phyloP scores from a whole-genome alignment of 2,797 vertebrate species.

The Botia almorhae region DNA sequence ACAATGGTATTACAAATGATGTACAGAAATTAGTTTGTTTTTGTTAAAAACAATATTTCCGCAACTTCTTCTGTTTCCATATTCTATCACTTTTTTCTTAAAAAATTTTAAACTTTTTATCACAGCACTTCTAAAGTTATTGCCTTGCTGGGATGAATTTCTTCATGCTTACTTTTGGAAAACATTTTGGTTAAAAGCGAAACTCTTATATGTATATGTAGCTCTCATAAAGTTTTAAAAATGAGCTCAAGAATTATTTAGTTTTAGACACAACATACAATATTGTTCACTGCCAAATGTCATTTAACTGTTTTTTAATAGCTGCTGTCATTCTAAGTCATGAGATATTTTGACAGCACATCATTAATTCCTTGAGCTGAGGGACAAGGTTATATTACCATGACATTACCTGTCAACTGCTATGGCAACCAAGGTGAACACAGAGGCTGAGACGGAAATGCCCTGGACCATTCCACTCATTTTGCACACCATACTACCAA shows the following conservation, averaged over 20 bases:
- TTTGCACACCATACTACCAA: slow-evolving; percentile 83
- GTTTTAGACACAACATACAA: too few species aligned
- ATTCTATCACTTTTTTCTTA: too few species aligned
- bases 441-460: slow-evolving; percentile 90
- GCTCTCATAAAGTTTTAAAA: too few species aligned
- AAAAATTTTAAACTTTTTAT: too few species aligned
- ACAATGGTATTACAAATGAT: not conserved
- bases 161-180: too few species aligned
- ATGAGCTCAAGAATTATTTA: too few species aligned
- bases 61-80: too few species aligned
- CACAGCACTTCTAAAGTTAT: too few species aligned
- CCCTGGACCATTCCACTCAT: slow-evolving; percentile 92
- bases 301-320: not conserved
- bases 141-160: too few species aligned
- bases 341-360: not conserved
- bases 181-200: too few species aligned
- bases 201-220: too few species aligned
- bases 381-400: not conserved
- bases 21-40: not conserved
- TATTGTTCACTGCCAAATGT: not conserved
- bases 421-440: slow-evolving; percentile 93
- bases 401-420: slow-evolving; percentile 87
- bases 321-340: not conserved
- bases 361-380: slow-evolving; percentile 6
- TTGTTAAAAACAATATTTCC: too few species aligned